Conservation (phyloP, 2,888 invertebrate genomes). For the Cryptus armator region DNA sequence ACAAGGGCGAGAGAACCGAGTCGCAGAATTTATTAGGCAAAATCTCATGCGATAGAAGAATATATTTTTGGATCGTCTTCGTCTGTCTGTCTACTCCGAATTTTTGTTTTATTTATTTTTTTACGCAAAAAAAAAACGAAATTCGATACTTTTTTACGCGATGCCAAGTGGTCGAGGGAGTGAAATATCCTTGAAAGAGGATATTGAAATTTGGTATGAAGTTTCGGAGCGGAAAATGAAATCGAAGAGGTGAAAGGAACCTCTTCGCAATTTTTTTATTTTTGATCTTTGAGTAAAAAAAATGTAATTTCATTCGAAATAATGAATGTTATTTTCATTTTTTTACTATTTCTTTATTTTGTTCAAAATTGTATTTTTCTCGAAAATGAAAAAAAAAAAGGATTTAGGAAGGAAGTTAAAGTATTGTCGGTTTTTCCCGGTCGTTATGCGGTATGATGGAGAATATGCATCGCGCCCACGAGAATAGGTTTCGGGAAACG, state of each 20-base stretch:
- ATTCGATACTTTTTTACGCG: background rate
- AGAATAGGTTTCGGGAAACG: background rate
- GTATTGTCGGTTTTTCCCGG: background rate
- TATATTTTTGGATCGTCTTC: background rate
- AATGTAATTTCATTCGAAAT: too few relatives aligned
- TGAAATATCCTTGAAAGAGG: background rate
- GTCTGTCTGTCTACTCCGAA: background rate
- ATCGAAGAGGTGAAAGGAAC: background rate
- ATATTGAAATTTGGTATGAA: background rate
- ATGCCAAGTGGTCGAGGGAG: background rate
- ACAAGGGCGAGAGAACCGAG: background rate
- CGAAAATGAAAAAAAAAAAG: background rate
- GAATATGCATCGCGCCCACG: background rate
- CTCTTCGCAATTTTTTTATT: background rate
- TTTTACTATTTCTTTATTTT: too few relatives aligned
- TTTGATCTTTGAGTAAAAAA: background rate
- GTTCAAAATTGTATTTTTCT: too few relatives aligned
- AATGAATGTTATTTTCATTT: too few relatives aligned
- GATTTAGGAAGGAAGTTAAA: background rate
- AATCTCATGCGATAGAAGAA: conserved; percentile 6
- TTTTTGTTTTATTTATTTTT: background rate
- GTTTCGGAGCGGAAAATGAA: background rate
- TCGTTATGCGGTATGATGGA: background rate
- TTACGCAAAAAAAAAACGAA: background rate
- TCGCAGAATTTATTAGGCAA: background rate